These are phyloP conservation scores for Heteromormyrus szaboi DNA, from an alignment of 2,797 vertebrate genomes.

Conservation along the genomic window DNA sequence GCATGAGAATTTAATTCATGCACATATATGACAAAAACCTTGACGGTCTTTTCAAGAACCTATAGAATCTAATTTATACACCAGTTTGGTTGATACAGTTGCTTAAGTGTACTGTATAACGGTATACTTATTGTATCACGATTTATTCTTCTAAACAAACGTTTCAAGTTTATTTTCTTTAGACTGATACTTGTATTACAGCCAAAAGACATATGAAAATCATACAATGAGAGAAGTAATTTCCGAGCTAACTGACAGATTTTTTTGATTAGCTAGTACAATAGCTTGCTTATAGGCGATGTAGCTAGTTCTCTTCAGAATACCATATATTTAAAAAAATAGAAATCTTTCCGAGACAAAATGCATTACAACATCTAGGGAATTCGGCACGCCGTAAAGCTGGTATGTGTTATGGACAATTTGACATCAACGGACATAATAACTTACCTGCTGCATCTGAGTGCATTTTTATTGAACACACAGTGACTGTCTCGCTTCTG, in stretches of 20 bases:
- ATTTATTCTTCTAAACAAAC: slow-evolving; percentile 8
- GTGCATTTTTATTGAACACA: slow-evolving; percentile 98
- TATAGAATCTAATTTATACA: slow-evolving; percentile 2
- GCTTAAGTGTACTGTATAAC: slow-evolving; percentile 8
- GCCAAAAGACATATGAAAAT: slow-evolving; percentile 47
- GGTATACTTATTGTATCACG: not conserved
- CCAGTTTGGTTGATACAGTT: not conserved
- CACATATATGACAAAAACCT: slow-evolving; percentile 4
- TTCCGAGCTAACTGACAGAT: slow-evolving; percentile 33
- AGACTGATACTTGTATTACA: slow-evolving; percentile 30
- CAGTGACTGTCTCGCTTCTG: slow-evolving; percentile 57
- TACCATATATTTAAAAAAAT: slow-evolving; percentile 21
- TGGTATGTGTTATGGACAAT: slow-evolving; percentile 7
- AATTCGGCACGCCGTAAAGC: slow-evolving; percentile 9
- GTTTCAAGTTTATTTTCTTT: not conserved
- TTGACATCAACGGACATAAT: slow-evolving; percentile 38
- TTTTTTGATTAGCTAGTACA: slow-evolving; percentile 38
- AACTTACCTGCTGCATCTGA: slow-evolving; percentile 99
- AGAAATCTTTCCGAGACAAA: slow-evolving; percentile 14
- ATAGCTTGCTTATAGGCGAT: slow-evolving; percentile 24
- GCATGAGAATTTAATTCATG: not conserved
- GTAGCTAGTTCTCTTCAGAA: slow-evolving; percentile 38
- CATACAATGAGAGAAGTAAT: slow-evolving; percentile 59
- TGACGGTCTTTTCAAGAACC: not conserved
- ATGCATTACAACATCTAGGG: slow-evolving; percentile 15